These are phyloP conservation scores for Eulemur albifrons DNA, from an alignment of 2,797 vertebrate species.

Conservation along the genomic window DNA sequence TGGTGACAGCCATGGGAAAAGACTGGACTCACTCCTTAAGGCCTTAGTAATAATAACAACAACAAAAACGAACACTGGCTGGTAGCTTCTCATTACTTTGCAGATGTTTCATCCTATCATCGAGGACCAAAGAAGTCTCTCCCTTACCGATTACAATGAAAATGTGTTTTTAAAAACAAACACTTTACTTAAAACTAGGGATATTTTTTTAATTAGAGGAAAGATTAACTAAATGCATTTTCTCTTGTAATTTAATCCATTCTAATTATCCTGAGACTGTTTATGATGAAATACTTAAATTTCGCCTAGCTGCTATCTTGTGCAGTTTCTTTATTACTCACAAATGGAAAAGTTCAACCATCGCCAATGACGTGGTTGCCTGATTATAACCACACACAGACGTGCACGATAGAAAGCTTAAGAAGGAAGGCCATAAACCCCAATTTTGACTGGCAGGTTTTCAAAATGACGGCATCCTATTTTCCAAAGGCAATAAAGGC, in stretches of 20 bases:
- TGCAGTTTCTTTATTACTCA: conserved; percentile 11
- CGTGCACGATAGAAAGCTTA: conserved; percentile 6
- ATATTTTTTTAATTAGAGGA: conserved; percentile 73
- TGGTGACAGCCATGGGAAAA: not conserved
- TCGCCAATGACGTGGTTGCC: not conserved
- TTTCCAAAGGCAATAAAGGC: conserved; percentile 56
- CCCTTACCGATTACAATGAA: conserved; percentile 49
- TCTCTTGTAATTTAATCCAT: conserved; percentile 64
- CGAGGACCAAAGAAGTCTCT: conserved; percentile 10
- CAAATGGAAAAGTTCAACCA: conserved; percentile 22
- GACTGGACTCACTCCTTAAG: not conserved
- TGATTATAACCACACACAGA: not conserved
- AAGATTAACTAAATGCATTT: conserved; percentile 73
- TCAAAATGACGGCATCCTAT: conserved; percentile 46
- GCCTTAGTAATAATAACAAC: not conserved
- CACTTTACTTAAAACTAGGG: conserved; percentile 62
- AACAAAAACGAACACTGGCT: not conserved
- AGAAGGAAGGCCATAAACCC: conserved; percentile 26
- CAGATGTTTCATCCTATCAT: not conserved
- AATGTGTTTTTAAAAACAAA: conserved; percentile 65
- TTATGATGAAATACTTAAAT: conserved; percentile 67
- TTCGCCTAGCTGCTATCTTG: conserved; percentile 43
- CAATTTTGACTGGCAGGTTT: not conserved
- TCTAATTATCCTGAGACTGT: conserved; percentile 69
- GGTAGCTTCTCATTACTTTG: conserved; percentile 52